These are phyloP conservation scores for Pangasius mekongensis DNA, from an alignment of 2,797 vertebrate genomes.

Conservation along the genomic window DNA sequence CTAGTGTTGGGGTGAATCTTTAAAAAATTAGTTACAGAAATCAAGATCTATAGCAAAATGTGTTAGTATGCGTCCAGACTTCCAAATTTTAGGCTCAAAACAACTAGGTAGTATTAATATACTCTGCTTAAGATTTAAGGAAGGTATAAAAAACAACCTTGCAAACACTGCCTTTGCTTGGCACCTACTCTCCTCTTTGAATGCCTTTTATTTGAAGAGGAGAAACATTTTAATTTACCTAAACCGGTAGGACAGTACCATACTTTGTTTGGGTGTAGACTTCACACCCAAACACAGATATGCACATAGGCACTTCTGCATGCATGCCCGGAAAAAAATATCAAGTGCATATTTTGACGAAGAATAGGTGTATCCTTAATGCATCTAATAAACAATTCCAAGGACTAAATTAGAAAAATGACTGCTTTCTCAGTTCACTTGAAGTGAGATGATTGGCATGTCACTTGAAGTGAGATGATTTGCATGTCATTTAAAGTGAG, in stretches of 20 bases:
- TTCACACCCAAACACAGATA: conserved; percentile 37
- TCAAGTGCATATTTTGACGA: neutral
- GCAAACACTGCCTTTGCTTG: too few species aligned
- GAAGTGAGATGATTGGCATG: neutral
- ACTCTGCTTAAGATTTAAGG: neutral
- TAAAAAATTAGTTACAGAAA: neutral
- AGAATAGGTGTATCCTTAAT: neutral
- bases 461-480: too few species aligned
- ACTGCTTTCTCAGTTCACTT: neutral
- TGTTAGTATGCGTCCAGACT: neutral
- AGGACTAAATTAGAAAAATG: neutral
- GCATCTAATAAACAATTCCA: neutral
- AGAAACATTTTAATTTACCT: neutral
- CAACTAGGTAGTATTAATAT: neutral
- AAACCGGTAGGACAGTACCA: conserved; percentile 35
- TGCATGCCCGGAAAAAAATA: neutral
- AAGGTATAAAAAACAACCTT: neutral
- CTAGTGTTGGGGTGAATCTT: neutral
- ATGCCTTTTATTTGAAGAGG: neutral
- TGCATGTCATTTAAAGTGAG: neutral
- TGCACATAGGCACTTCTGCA: neutral
- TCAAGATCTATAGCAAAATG: neutral
- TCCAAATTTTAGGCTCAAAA: neutral
- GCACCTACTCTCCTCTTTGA: neutral
- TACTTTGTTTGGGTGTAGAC: conserved; percentile 35